Percentiles rank a stretch among this genome's conserved stretches.
These are phyloP conservation scores for Thalassaphorura encarpata DNA, from an alignment of 1,140 invertebrate genomes.

Conservation along the genomic window DNA sequence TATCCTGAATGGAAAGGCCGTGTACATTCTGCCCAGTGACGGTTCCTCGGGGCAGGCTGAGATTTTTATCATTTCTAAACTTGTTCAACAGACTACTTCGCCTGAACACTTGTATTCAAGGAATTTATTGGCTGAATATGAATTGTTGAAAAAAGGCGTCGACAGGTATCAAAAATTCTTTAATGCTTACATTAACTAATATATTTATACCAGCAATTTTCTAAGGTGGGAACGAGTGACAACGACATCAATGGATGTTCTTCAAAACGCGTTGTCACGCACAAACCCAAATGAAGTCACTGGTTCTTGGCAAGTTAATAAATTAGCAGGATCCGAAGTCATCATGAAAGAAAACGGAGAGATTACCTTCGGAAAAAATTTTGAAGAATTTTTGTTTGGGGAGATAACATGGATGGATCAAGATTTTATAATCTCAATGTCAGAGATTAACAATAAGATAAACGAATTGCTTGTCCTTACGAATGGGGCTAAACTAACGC, in stretches of 20 bases:
- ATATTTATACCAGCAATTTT: too few relatives aligned
- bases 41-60: background rate
- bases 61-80: conserved; percentile 1
- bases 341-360: background rate
- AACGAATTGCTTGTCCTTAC: background rate
- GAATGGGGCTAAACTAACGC: background rate
- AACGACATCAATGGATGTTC: background rate
- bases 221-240: conserved; percentile 8
- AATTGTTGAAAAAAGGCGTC: too few relatives aligned
- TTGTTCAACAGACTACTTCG: conserved; percentile 6
- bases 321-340: background rate
- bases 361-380: background rate
- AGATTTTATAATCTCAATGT: conserved; percentile 5
- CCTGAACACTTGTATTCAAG: conserved; percentile 1
- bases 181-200: too few relatives aligned
- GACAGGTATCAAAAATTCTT: too few relatives aligned
- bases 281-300: conserved; percentile 6
- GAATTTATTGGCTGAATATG: conserved; percentile 4
- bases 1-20: background rate
- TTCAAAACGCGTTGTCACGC: background rate
- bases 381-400: background rate
- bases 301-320: conserved; percentile 11
- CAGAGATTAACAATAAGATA: background rate
- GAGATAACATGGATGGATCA: background rate
- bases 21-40: conserved; percentile 5